Evolutionary conservation across 2,797 vertebrate genomes (phyloP).

Genomic region (Pangasius krempfi): DNA sequence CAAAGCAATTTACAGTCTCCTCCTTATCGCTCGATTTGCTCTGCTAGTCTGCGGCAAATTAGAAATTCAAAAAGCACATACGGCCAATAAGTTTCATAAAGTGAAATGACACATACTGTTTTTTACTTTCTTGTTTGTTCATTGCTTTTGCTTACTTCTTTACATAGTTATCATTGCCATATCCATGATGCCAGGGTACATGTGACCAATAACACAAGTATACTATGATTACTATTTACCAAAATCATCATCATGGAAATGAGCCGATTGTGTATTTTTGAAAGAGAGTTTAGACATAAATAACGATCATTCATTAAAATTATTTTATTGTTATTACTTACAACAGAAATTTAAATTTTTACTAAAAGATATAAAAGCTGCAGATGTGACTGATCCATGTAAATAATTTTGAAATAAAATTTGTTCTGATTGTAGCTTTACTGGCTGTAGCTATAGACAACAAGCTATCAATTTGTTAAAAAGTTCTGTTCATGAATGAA

Average conservation of each 20-base stretch:
- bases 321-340: not conserved
- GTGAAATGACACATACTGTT: not conserved
- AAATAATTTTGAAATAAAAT: not conserved
- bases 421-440: not conserved
- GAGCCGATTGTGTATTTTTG: not conserved
- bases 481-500: slow-evolving; percentile 21
- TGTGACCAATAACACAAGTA: not conserved
- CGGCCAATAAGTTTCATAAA: not conserved
- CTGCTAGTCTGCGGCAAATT: not conserved
- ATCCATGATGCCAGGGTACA: not conserved
- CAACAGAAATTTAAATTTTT: too few species aligned
- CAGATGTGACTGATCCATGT: not conserved
- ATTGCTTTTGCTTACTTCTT: not conserved
- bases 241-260: not conserved
- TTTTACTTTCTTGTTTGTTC: not conserved
- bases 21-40: not conserved
- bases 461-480: slow-evolving; percentile 41
- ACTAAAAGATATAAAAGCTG: not conserved
- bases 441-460: slow-evolving; percentile 27
- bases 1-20: not conserved
- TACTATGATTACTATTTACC: not conserved
- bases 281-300: not conserved
- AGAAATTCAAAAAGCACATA: not conserved
- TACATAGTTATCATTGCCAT: not conserved
- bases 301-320: not conserved